These are phyloP conservation scores for Anoplopoma fimbria DNA, from an alignment of 2,113 vertebrate genomes.

Conservation along the genomic window DNA sequence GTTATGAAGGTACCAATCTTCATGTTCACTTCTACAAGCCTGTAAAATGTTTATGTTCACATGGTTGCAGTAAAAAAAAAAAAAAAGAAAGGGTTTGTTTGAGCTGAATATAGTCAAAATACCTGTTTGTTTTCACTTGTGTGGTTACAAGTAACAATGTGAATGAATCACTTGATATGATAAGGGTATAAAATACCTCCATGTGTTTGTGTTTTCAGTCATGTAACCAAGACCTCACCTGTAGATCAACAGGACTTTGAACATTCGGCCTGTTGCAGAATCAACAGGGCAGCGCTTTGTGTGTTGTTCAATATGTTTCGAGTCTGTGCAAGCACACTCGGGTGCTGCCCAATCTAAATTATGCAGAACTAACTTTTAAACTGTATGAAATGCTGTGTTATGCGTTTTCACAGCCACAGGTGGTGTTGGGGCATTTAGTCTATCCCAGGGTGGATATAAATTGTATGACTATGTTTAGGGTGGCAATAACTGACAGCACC, in stretches of 20 bases:
- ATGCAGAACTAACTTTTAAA: slow-evolving; percentile 28
- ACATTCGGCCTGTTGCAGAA: slow-evolving; percentile 46
- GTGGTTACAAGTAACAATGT: slow-evolving; percentile 35
- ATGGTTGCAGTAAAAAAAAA: neutral
- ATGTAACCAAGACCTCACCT: slow-evolving; percentile 42
- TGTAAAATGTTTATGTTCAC: neutral
- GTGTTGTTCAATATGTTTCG: neutral
- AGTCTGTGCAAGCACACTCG: slow-evolving; percentile 30
- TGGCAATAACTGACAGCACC: slow-evolving; percentile 32
- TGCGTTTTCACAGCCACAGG: neutral
- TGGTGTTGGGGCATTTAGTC: slow-evolving; percentile 1
- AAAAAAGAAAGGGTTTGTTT: neutral
- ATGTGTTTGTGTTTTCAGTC: slow-evolving; percentile 33
- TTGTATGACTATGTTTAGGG: slow-evolving; percentile 18
- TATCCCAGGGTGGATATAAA: slow-evolving; percentile 26
- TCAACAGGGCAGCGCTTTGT: slow-evolving; percentile 37
- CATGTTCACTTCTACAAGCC: neutral
- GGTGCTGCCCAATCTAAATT: slow-evolving; percentile 34
- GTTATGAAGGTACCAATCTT: neutral
- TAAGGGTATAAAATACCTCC: slow-evolving; percentile 6
- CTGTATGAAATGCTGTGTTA: slow-evolving; percentile 8
- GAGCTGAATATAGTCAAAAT: slow-evolving; percentile 13
- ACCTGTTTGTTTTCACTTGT: slow-evolving; percentile 26
- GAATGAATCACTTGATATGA: slow-evolving; percentile 34
- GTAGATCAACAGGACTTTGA: slow-evolving; percentile 63